These are phyloP conservation scores for Littorina saxatilis DNA, from an alignment of 1,140 invertebrate genomes.

Conservation along the genomic window DNA sequence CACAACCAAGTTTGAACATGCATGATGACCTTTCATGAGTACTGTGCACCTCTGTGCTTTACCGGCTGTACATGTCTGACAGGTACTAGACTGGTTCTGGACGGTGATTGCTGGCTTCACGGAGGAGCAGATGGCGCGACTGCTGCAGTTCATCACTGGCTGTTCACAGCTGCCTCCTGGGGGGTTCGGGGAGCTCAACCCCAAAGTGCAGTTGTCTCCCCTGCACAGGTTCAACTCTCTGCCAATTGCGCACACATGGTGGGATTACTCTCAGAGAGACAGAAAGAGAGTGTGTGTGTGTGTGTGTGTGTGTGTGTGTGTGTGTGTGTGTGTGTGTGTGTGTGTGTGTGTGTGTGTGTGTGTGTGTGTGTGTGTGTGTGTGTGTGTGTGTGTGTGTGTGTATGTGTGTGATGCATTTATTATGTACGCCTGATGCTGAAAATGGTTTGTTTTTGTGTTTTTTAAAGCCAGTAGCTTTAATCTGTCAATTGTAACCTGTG, in stretches of 20 bases:
- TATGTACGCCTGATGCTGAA: too few relatives aligned
- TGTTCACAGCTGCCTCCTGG: conserved; percentile 94
- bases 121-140: conserved; percentile 93
- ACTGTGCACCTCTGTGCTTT: too few relatives aligned
- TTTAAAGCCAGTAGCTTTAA: too few relatives aligned
- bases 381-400: not conserved
- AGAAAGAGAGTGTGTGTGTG: not conserved
- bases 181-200: conserved; percentile 90
- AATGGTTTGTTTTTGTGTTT: not conserved
- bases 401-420: too few relatives aligned
- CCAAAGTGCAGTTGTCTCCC: conserved; percentile 93
- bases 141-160: conserved; percentile 95
- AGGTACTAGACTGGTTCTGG: conserved; percentile 95
- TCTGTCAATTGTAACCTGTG: too few relatives aligned
- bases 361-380: conserved; percentile 54
- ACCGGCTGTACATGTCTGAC: conserved; percentile 31
- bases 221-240: conserved; percentile 92
- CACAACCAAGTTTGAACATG: too few relatives aligned
- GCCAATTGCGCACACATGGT: conserved; percentile 96
- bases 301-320: not conserved
- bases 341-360: conserved; percentile 59
- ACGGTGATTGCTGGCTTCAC: conserved; percentile 93
- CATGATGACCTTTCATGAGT: too few relatives aligned
- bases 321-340: not conserved
- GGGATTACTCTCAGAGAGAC: conserved; percentile 51